A percentile compares a stretch with the other conserved stretches of the same genome.
Evolutionary conservation across 2,797 vertebrate species (phyloP).

Genomic region (Macropus fuliginosus): DNA sequence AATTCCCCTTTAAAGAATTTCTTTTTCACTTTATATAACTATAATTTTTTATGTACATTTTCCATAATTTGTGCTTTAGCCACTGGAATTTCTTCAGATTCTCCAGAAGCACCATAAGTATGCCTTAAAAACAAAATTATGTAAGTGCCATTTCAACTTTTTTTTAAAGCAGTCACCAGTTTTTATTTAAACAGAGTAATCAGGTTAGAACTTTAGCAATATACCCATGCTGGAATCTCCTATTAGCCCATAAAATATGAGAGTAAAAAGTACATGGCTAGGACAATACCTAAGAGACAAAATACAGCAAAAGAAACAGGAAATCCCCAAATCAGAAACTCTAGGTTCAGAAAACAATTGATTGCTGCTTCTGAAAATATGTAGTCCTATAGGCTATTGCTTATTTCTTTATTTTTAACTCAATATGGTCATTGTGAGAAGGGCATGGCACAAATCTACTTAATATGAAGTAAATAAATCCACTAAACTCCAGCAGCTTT

Average conservation of each 20-base stretch:
- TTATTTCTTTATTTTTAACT: neutral
- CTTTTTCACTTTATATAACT: neutral
- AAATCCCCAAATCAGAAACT: neutral
- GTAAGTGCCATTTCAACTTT: neutral
- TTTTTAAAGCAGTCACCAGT: neutral
- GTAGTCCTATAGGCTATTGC: neutral
- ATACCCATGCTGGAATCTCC: neutral
- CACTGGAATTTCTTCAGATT: neutral
- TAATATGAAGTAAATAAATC: neutral
- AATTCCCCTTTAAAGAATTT: neutral
- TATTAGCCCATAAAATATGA: neutral
- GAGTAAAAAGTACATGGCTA: neutral
- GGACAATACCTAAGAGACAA: constrained; percentile 16
- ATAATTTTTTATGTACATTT: constrained; percentile 10
- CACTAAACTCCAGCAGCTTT: neutral
- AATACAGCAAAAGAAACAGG: neutral
- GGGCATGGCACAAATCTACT: neutral
- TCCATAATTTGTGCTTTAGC: neutral
- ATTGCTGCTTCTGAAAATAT: neutral
- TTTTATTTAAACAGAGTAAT: constrained; percentile 8
- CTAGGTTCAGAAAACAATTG: neutral
- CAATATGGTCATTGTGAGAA: neutral
- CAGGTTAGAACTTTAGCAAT: constrained; percentile 6
- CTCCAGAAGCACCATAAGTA: neutral
- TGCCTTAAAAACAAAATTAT: constrained; percentile 19